A percentile compares a stretch with the other conserved stretches of the same genome.
Evolutionary conservation across 2,113 vertebrate species (phyloP).

Genomic region (Lophochroa leadbeateri): DNA sequence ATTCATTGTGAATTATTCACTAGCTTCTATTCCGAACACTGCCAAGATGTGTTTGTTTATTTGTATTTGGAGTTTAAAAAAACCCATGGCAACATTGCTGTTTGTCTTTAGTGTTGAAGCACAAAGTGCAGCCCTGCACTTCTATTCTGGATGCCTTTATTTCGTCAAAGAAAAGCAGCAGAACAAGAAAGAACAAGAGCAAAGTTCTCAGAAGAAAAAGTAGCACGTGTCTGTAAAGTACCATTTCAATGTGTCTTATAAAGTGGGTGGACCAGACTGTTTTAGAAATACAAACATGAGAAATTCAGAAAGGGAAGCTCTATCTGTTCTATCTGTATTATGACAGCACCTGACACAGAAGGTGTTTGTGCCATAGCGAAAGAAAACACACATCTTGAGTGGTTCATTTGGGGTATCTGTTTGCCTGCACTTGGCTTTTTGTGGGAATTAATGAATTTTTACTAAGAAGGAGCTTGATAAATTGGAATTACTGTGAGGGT

Average conservation of each 20-base stretch:
- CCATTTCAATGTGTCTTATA: not conserved
- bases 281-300: not conserved
- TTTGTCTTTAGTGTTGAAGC: conserved; percentile 53
- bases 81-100: conserved; percentile 49
- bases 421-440: not conserved
- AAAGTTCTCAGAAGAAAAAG: conserved; percentile 34
- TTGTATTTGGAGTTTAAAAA: conserved; percentile 67
- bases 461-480: not conserved
- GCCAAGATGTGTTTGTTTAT: conserved; percentile 73
- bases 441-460: not conserved
- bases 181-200: conserved; percentile 9
- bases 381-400: not conserved
- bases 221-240: not conserved
- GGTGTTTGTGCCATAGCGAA: not conserved
- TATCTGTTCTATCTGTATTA: not conserved
- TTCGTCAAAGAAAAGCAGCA: conserved; percentile 29
- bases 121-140: conserved; percentile 44
- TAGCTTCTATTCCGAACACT: conserved; percentile 61
- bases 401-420: not conserved
- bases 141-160: conserved; percentile 35
- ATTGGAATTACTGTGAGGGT: not conserved
- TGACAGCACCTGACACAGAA: not conserved
- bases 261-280: not conserved
- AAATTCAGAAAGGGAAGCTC: not conserved
- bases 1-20: conserved; percentile 77